Base-by-base conservation (phyloP, 2,797 vertebrate genomes). In the Aplochiton taeniatus region DNA sequence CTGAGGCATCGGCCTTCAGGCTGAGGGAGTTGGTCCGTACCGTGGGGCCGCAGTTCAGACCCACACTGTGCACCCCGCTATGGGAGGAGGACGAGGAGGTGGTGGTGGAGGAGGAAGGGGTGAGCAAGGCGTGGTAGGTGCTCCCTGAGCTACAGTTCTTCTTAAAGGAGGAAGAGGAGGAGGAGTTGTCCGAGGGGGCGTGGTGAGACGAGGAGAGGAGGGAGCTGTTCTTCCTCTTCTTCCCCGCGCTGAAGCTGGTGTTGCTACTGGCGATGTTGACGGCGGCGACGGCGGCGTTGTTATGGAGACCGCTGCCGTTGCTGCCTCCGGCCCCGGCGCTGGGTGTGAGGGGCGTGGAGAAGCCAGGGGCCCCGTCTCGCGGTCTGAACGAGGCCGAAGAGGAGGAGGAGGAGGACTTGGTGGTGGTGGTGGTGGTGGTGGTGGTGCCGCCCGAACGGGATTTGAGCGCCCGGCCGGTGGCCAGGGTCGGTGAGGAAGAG, bases 131-230 rank as follows among this genome's bases (percentile, higher is more conserved):
- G 67, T 95, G 94, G 87, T 93, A 94, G 77, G 93, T 90, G 85
- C 95, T 93, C 89, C 95, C 96, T 86, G 93, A 93, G 92, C 90
- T 94, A 84, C 95, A 99, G 94, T 98, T 98, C 91, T 96, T 99
- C 83, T 95, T 96, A 70, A 91, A 90, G 59, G 89, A 72, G n/a
- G 74, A 84, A 68, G 95, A 91, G 76, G 94, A 93, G 64, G 93
- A 92, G 82, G 95, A 95, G 73, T 77, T 87, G 78, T 76, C 87
- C 80, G 96, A 90, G 72, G 93, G 94, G 80, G 93, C 82, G 86
- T 91, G 91, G 82, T 98, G 93, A 75, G 94, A 95, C 75, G 93
- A 83, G 53, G 75, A 71, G 73, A 94, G 91, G 63, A 94, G 83
- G 75, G 96, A 96, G 78, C 91, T 96, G 89, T 89, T 97, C 89